Evolutionary conservation across 2,888 invertebrate genomes (phyloP), one percentile per base, ranked within the genome.

Genomic region (Ptilodon capucinus): DNA sequence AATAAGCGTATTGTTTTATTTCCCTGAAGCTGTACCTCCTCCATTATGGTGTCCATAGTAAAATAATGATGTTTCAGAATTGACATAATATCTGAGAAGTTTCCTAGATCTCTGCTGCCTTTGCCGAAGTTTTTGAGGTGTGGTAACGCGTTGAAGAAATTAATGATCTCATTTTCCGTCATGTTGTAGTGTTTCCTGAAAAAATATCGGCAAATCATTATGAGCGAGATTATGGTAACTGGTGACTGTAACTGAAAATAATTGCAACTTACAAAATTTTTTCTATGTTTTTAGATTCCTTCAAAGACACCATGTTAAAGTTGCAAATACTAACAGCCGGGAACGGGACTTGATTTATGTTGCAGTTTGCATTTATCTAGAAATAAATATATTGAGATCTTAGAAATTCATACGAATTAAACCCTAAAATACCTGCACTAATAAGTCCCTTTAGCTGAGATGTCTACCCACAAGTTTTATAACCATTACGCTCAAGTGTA

Each of bases 291-390:
- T 57, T 46, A 0, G 82, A 78, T 51, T 83, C 81, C 21, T 61
- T 79, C 11, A 60, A 5, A 0, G 90, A 89, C 1, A 90, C 80
- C 53, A 76, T 50, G 48, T 91, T 90, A 44, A 79, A 79, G 54
- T 91, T 91, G 50, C 90, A 91, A 43, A 91, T 83, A 46, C 75
- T 82, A 34, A 91, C 80, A 2, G 87, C 74, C 0, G 90, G 90
- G 30, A 89, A 90, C 0, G 90, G 88, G 0, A 83, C 82, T 51
- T 84, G 75, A 40, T 73, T 83, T 8, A 87, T 77, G 70, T 79
- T 78, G 55, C 86, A 89, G 48, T 84, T 84, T 0, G 83, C 72
- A 39, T 87, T 78, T 32, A 90, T 81, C 90, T 90, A 61, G 43
- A 48, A 32, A 39, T 14, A 39, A 16, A 6, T 6, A 13, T 13